Conservation (phyloP, 2,888 invertebrate species). For the Protonemura montana region DNA sequence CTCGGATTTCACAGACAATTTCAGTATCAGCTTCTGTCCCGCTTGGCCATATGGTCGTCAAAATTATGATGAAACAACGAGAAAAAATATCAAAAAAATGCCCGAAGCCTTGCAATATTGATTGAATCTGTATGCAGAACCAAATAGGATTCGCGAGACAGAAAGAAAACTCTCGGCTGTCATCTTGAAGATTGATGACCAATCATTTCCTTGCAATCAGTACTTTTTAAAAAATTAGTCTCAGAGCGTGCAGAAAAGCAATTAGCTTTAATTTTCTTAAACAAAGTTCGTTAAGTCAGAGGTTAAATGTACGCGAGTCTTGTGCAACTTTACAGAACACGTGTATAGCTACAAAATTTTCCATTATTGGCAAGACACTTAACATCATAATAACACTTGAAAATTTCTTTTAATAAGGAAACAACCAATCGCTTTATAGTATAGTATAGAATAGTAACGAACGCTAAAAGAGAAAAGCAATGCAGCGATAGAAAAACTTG, state of each 20-base stretch:
- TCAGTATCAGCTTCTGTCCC: neutral
- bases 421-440: too few species aligned
- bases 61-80: neutral
- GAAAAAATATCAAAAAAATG: neutral
- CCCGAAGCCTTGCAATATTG: neutral
- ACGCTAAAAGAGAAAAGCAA: too few species aligned
- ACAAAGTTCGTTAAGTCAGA: neutral
- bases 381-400: neutral
- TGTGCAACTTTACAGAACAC: neutral
- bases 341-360: neutral
- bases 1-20: neutral
- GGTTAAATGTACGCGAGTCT: neutral
- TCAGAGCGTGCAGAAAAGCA: neutral
- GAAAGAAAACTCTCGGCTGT: neutral
- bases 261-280: constrained; percentile 7
- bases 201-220: constrained; percentile 7
- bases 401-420: too few species aligned
- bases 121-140: neutral
- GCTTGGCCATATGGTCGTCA: neutral
- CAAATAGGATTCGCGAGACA: neutral
- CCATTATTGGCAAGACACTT: neutral
- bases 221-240: neutral
- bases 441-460: too few species aligned
- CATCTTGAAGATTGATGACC: neutral
- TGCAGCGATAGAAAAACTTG: too few species aligned